Evolutionary conservation across 2,888 invertebrate species (phyloP).

Genomic region (Mylabris sibirica): DNA sequence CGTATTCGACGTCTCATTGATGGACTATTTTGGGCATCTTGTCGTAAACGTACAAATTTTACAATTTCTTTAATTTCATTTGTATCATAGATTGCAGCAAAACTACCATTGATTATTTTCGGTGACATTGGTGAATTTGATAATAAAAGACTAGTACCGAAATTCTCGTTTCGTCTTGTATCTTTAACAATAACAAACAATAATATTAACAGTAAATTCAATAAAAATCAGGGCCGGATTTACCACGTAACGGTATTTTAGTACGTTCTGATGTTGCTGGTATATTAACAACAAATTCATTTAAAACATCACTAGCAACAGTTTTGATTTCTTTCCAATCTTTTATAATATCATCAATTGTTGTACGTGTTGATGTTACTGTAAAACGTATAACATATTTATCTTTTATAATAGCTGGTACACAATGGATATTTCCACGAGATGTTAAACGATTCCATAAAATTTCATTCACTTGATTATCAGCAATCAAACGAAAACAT

Average conservation of each 20-base stretch:
- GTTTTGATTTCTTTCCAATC: conserved; percentile 88
- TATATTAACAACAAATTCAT: conserved; percentile 64
- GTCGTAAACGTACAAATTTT: conserved; percentile 68
- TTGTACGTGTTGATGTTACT: conserved; percentile 88
- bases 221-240: no score
- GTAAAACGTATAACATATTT: conserved; percentile 92
- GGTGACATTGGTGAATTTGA: conserved; percentile 97
- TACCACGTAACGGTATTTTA: conserved; percentile 80
- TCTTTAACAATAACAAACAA: conserved; percentile 62
- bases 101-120: conserved; percentile 94
- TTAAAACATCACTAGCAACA: conserved; percentile 75
- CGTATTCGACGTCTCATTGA: conserved; percentile 86
- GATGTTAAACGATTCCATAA: conserved; percentile 87
- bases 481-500: conserved; percentile 85
- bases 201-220: not conserved
- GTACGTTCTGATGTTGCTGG: conserved; percentile 61
- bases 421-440: conserved; percentile 89
- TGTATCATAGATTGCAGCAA: conserved; percentile 88
- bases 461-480: conserved; percentile 87
- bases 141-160: conserved; percentile 90
- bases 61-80: conserved; percentile 78
- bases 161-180: conserved; percentile 84
- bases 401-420: conserved; percentile 91
- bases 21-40: conserved; percentile 79
- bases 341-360: conserved; percentile 76